Evolutionary conservation across 2,888 invertebrate species (phyloP).

Genomic region (Acleris emargana): DNA sequence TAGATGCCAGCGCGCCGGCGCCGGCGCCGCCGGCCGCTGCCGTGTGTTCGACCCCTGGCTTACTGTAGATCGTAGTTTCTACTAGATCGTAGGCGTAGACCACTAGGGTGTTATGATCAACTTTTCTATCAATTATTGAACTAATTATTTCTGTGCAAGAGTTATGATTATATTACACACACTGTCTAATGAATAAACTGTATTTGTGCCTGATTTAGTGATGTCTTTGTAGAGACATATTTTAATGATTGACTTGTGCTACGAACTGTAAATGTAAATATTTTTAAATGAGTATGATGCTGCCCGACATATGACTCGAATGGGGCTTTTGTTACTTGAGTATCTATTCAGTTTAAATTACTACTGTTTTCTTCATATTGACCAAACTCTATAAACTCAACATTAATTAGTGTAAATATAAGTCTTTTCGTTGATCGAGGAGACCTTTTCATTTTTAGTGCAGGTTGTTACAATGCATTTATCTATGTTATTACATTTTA

Average conservation of each 20-base stretch:
- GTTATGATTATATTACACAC: conserved; percentile 78
- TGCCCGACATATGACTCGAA: conserved; percentile 75
- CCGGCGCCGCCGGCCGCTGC: conserved; percentile 54
- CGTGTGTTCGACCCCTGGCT: conserved; percentile 82
- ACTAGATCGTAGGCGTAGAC: conserved; percentile 82
- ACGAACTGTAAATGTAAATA: conserved; percentile 79
- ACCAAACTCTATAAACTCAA: conserved; percentile 67
- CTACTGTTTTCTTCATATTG: conserved; percentile 69
- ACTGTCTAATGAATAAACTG: conserved; percentile 71
- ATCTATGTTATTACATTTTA: conserved; percentile 83
- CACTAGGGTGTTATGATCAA: conserved; percentile 82
- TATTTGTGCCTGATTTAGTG: conserved; percentile 79
- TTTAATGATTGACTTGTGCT: conserved; percentile 74
- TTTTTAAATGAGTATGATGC: conserved; percentile 68
- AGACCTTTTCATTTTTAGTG: conserved; percentile 71
- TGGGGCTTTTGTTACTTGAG: conserved; percentile 76
- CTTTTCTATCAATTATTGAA: conserved; percentile 81
- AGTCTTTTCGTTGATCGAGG: conserved; percentile 66
- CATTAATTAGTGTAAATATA: conserved; percentile 64
- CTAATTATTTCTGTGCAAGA: conserved; percentile 81
- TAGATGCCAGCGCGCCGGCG: conserved; percentile 65
- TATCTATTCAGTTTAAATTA: conserved; percentile 68
- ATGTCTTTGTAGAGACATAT: conserved; percentile 82
- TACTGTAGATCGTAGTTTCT: conserved; percentile 81
- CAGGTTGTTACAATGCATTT: conserved; percentile 80